A percentile compares a stretch with the other conserved stretches of the same genome.
phyloP scores from a whole-genome alignment of 2,113 vertebrate genomes.

The Notarius quadriscutis region DNA sequence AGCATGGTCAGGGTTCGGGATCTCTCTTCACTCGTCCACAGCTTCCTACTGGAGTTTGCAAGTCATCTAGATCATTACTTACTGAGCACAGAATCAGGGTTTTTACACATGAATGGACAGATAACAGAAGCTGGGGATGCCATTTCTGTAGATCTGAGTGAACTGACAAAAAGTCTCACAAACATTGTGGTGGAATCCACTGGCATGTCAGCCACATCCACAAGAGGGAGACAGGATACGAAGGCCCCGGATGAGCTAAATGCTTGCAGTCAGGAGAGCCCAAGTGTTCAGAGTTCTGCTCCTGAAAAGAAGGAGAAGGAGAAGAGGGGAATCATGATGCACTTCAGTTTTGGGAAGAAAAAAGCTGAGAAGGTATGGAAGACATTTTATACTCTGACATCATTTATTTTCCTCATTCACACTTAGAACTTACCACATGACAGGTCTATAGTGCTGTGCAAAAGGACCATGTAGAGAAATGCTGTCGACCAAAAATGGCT shows the following conservation, averaged over 20 bases:
- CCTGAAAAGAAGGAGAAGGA: background rate
- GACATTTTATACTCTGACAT: background rate
- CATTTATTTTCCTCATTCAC: background rate
- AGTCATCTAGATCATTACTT: background rate
- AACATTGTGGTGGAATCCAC: background rate
- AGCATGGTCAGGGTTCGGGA: background rate
- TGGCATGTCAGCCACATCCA: background rate
- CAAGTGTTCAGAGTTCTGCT: background rate
- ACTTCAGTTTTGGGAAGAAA: background rate
- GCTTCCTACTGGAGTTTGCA: background rate
- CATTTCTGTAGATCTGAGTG: background rate
- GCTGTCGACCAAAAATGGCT: no score
- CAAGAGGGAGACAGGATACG: no score
- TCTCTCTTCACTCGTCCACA: background rate
- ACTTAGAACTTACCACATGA: background rate
- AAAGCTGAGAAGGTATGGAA: background rate
- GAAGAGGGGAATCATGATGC: background rate
- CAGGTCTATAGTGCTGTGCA: no score
- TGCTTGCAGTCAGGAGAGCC: background rate
- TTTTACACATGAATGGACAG: background rate
- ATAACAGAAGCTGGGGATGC: background rate
- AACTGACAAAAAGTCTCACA: background rate
- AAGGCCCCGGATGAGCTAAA: background rate
- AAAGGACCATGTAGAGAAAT: no score
- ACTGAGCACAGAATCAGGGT: background rate